phyloP scores from a whole-genome alignment of 1,140 invertebrate genomes.

The Drosophila willistoni region DNA sequence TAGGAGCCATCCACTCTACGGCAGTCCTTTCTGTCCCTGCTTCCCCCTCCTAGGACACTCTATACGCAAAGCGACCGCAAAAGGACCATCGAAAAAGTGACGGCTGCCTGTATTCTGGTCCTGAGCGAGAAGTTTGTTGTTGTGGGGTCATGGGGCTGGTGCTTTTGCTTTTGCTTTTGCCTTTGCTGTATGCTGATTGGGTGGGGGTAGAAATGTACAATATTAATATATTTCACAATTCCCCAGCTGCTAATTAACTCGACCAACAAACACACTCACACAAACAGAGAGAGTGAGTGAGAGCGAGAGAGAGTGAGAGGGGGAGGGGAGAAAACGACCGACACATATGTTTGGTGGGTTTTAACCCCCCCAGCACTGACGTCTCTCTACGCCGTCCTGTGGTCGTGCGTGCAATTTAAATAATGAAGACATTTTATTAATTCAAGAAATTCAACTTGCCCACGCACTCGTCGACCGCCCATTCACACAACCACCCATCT shows the following conservation, averaged over 20 bases:
- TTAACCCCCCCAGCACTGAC: background rate
- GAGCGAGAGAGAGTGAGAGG: background rate
- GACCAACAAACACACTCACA: constrained; percentile 39
- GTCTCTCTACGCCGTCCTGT: constrained; percentile 27
- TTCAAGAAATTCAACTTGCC: constrained; percentile 78
- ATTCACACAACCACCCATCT: constrained; percentile 24
- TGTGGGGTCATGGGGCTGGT: background rate
- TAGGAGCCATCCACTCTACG: constrained; percentile 1
- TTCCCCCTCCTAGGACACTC: background rate
- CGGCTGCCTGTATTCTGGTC: constrained; percentile 23
- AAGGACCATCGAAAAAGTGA: constrained; percentile 49
- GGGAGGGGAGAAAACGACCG: constrained; percentile 34
- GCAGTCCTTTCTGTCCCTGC: background rate
- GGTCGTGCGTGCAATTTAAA: constrained; percentile 80
- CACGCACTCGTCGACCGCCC: constrained; percentile 43
- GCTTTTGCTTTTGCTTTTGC: background rate
- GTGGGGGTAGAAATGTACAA: constrained; percentile 71
- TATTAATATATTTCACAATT: constrained; percentile 81
- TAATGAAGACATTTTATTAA: constrained; percentile 82
- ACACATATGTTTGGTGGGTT: constrained; percentile 44
- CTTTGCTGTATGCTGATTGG: too few species aligned
- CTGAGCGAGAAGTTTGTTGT: constrained; percentile 1
- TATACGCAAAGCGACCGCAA: constrained; percentile 40
- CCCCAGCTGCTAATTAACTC: constrained; percentile 80
- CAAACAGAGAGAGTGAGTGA: background rate